These are phyloP conservation scores for Columba livia DNA, from an alignment of 2,113 vertebrate genomes.

Conservation along the genomic window DNA sequence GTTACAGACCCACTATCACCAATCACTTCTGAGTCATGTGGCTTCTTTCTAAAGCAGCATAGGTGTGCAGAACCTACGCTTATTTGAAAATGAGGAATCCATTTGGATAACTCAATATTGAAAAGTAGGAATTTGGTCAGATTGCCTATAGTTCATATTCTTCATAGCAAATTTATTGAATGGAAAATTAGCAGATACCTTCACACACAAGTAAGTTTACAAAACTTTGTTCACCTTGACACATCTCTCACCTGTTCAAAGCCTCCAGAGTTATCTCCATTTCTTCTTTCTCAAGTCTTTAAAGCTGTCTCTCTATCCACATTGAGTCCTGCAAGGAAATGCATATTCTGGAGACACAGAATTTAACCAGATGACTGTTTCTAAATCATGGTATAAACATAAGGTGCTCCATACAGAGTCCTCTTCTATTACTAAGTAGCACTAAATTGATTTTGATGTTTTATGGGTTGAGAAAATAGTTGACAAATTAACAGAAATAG, in stretches of 20 bases:
- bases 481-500: neutral
- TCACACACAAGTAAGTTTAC: neutral
- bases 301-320: neutral
- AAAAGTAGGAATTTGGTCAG: neutral
- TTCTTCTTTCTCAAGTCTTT: neutral
- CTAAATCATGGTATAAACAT: neutral
- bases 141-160: neutral
- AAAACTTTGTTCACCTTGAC: neutral
- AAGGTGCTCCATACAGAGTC: neutral
- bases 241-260: accelerated
- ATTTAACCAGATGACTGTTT: neutral
- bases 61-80: neutral
- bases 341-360: neutral
- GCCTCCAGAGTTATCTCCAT: neutral
- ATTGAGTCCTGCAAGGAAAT: neutral
- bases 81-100: neutral
- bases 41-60: accelerated
- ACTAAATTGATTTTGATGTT: neutral
- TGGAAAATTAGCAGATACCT: neutral
- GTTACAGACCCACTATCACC: too few species aligned
- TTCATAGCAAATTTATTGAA: neutral
- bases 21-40: accelerated
- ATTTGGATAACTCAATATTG: neutral
- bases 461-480: neutral
- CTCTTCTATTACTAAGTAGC: neutral